These are phyloP conservation scores for Pachyramphus minor DNA, from an alignment of 2,113 vertebrate genomes.

Conservation along the genomic window DNA sequence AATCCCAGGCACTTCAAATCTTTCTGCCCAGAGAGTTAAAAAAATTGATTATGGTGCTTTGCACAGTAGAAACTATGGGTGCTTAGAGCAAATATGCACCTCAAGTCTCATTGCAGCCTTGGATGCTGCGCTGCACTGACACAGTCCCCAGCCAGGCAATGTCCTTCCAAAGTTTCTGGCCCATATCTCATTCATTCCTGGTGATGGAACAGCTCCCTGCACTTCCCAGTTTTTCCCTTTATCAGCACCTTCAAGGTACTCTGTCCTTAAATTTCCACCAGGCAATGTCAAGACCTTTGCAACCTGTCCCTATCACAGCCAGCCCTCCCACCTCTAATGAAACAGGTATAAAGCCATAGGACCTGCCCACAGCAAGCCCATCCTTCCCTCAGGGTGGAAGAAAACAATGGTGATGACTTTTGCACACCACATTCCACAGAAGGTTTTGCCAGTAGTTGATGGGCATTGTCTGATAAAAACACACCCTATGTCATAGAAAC, in stretches of 20 bases:
- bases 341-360: background rate
- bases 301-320: background rate
- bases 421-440: background rate
- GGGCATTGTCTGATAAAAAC: background rate
- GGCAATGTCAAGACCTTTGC: background rate
- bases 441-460: background rate
- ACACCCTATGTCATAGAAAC: background rate
- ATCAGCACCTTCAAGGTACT: background rate
- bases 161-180: background rate
- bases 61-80: background rate
- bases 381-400: background rate
- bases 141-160: background rate
- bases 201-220: background rate
- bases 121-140: background rate
- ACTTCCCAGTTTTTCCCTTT: background rate
- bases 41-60: too few species aligned
- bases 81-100: background rate
- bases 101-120: background rate
- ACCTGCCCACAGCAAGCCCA: background rate
- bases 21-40: background rate
- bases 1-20: background rate
- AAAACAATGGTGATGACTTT: background rate
- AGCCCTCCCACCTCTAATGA: background rate
- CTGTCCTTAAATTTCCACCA: background rate
- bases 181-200: background rate